phyloP scores from a whole-genome alignment of 2,113 vertebrate genomes.

The Callaeas wilsoni region DNA sequence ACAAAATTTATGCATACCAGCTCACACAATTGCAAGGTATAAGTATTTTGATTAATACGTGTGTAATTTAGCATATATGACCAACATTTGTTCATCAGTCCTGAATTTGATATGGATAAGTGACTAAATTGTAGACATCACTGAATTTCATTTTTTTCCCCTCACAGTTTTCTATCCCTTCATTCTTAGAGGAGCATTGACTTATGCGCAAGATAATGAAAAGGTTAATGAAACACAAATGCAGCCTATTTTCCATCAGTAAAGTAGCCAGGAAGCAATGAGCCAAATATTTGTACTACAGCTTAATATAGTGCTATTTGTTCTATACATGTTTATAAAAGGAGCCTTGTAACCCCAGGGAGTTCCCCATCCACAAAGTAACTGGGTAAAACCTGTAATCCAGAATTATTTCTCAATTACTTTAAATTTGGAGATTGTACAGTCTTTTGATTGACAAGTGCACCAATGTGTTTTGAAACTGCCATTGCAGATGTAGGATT shows the following conservation, averaged over 20 bases:
- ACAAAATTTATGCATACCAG: background rate
- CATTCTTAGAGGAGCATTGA: background rate
- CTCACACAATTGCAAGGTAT: background rate
- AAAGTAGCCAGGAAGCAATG: constrained; percentile 16
- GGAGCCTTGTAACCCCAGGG: background rate
- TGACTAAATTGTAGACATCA: background rate
- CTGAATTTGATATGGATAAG: background rate
- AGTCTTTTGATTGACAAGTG: background rate
- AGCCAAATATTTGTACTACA: constrained; percentile 5
- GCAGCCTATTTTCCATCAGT: background rate
- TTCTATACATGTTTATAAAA: background rate
- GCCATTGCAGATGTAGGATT: background rate
- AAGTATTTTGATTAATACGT: background rate
- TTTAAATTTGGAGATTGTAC: background rate
- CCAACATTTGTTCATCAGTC: background rate
- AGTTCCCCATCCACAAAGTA: background rate
- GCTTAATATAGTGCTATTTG: background rate
- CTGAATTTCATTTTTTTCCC: background rate
- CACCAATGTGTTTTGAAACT: background rate
- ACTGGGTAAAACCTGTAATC: background rate
- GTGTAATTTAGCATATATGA: background rate
- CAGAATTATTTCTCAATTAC: background rate
- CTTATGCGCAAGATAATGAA: background rate
- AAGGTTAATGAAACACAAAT: constrained; percentile 44
- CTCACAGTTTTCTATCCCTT: background rate